Conservation (phyloP, 2,113 vertebrate species). For the Microtus pennsylvanicus region DNA sequence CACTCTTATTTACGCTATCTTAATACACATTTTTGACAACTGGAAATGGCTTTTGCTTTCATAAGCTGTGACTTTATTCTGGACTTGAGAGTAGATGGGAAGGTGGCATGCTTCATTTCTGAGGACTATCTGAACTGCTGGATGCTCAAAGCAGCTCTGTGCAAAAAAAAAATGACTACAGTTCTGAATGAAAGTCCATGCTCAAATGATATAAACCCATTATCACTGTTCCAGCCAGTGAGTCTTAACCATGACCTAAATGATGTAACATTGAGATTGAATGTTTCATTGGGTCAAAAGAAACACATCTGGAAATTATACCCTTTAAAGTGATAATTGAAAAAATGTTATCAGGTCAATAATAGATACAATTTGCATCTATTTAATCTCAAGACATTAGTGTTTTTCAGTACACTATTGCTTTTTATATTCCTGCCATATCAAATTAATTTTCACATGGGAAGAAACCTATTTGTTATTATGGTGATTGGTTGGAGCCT, state of each 20-base stretch:
- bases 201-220: conserved; percentile 85
- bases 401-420: conserved; percentile 81
- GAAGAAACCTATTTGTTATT: not conserved
- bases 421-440: conserved; percentile 84
- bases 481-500: conserved; percentile 4
- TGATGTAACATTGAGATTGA: conserved; percentile 85
- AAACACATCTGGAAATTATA: conserved; percentile 86
- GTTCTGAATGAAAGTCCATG: conserved; percentile 82
- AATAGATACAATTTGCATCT: conserved; percentile 88
- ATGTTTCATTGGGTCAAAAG: conserved; percentile 88
- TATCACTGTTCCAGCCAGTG: conserved; percentile 86
- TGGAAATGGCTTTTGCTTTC: conserved; percentile 32
- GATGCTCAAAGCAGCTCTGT: conserved; percentile 70
- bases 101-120: conserved; percentile 70
- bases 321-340: conserved; percentile 88
- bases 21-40: not conserved
- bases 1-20: not conserved
- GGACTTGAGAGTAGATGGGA: conserved; percentile 34
- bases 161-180: conserved; percentile 67
- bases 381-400: conserved; percentile 85
- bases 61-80: conserved; percentile 72
- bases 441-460: conserved; percentile 77
- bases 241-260: conserved; percentile 87
- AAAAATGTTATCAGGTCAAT: conserved; percentile 85
- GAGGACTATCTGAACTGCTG: conserved; percentile 72